Conservation (phyloP, 2,888 invertebrate genomes). For the Noctua comes region DNA sequence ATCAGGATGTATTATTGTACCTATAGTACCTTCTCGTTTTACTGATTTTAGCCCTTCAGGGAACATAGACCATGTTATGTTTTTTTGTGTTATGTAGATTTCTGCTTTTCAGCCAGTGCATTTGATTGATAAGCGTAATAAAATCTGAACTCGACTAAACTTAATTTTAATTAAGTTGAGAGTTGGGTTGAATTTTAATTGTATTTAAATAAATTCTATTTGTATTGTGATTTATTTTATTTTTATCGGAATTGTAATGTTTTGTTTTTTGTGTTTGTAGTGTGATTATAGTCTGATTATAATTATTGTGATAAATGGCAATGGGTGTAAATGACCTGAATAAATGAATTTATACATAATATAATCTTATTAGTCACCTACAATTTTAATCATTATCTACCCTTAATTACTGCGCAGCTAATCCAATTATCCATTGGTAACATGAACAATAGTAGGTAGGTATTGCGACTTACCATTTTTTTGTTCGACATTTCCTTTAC, state of each 20-base stretch:
- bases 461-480: conserved; percentile 28
- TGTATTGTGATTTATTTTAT: too few species aligned
- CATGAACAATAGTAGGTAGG: conserved; percentile 26
- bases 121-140: conserved; percentile 4
- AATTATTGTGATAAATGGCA: too few species aligned
- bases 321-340: too few species aligned
- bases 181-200: too few species aligned
- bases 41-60: not conserved
- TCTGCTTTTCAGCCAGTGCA: not conserved
- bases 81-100: not conserved
- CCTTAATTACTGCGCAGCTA: conserved; percentile 26
- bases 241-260: too few species aligned
- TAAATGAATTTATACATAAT: too few species aligned
- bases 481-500: conserved; percentile 41
- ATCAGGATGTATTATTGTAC: not conserved
- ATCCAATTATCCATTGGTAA: conserved; percentile 26
- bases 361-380: conserved; percentile 4
- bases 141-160: too few species aligned
- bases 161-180: too few species aligned
- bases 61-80: not conserved
- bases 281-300: too few species aligned
- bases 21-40: not conserved
- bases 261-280: too few species aligned
- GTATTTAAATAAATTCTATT: too few species aligned
- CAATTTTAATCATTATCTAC: conserved; percentile 18